Conservation (phyloP, 2,113 vertebrate genomes). For the Echinops telfairi region DNA sequence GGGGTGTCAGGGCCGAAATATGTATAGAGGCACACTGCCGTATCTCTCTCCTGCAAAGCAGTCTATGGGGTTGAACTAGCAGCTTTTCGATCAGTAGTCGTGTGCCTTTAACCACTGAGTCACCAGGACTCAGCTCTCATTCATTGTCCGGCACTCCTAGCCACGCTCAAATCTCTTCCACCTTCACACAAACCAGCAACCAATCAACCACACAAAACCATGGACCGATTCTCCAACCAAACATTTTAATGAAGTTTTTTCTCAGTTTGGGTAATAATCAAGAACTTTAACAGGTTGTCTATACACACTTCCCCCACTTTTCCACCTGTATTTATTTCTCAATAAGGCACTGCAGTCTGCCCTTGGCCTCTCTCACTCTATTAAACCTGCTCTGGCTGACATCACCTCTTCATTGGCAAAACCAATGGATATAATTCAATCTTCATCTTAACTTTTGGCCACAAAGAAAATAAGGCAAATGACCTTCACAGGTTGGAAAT, state of each 20-base stretch:
- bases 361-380: neutral
- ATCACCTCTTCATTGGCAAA: neutral
- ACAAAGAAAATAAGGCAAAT: conserved; percentile 13
- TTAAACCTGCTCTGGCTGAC: neutral
- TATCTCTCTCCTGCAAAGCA: neutral
- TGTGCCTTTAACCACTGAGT: too few relatives aligned
- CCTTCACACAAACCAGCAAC: conserved; percentile 5
- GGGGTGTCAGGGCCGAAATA: neutral
- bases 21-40: neutral
- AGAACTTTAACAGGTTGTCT: conserved; percentile 2
- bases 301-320: neutral
- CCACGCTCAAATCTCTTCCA: neutral
- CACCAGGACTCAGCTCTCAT: too few relatives aligned
- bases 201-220: neutral
- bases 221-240: neutral
- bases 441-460: conserved; percentile 24
- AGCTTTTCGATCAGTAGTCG: neutral
- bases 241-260: neutral
- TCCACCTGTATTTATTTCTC: neutral
- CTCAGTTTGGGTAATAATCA: neutral
- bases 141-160: too few relatives aligned
- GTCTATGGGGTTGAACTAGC: neutral
- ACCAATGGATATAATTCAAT: neutral
- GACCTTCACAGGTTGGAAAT: conserved; percentile 36
- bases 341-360: neutral